These are phyloP conservation scores for Drosophila subobscura DNA, from an alignment of 1,140 invertebrate species.

Conservation along the genomic window DNA sequence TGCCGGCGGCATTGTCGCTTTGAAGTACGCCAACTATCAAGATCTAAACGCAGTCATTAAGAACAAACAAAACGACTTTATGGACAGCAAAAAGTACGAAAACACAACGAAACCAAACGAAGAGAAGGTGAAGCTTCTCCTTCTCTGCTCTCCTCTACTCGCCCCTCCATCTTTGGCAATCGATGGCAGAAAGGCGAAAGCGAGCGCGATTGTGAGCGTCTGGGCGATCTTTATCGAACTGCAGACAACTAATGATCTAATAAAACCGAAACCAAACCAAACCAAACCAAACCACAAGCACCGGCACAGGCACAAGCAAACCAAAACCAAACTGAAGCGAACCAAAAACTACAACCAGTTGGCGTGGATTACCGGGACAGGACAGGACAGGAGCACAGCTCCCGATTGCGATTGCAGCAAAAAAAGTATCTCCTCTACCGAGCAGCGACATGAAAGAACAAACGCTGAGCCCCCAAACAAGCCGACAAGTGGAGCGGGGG, in stretches of 20 bases:
- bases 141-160: too few species aligned
- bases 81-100: constrained; percentile 76
- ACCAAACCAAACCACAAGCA: constrained; percentile 51
- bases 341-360: constrained; percentile 60
- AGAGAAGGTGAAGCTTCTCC: constrained; percentile 25
- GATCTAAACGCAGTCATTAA: constrained; percentile 82
- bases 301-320: constrained; percentile 44
- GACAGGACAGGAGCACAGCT: constrained; percentile 57
- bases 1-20: constrained; percentile 71
- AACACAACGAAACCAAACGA: constrained; percentile 34
- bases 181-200: constrained; percentile 41
- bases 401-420: constrained; percentile 48
- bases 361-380: constrained; percentile 49
- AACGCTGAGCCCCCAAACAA: constrained; percentile 69
- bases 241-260: constrained; percentile 83
- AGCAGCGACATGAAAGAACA: constrained; percentile 68
- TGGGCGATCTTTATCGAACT: constrained; percentile 80
- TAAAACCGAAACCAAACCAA: constrained; percentile 77
- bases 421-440: neutral
- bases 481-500: constrained; percentile 58
- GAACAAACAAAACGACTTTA: constrained; percentile 82
- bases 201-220: constrained; percentile 42
- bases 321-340: constrained; percentile 57
- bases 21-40: constrained; percentile 79
- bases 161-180: constrained; percentile 43